phyloP scores from a whole-genome alignment of 2,113 vertebrate species.

The Lepidothrix coronata region DNA sequence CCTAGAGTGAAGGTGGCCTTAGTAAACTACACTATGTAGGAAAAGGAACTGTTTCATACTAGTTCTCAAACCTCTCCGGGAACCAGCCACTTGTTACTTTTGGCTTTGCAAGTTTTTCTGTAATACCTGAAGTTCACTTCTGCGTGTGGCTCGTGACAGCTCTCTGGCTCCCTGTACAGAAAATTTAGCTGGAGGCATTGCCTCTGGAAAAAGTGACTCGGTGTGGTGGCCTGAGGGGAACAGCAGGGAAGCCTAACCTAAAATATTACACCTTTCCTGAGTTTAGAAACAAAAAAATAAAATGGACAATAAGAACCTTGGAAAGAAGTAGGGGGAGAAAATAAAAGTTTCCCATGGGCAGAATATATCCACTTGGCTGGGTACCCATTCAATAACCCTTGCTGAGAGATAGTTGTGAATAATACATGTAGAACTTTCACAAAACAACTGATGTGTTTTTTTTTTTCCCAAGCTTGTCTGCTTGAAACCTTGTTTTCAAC shows the following conservation, averaged over 20 bases:
- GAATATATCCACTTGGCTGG: neutral
- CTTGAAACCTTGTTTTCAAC: neutral
- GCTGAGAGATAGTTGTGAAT: neutral
- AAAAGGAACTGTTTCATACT: neutral
- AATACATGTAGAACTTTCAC: neutral
- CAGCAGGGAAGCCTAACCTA: neutral
- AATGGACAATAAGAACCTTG: neutral
- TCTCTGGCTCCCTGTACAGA: neutral
- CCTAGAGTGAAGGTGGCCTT: neutral
- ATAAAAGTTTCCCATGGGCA: neutral
- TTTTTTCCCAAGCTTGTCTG: neutral
- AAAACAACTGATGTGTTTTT: neutral
- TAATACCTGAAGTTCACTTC: slow-evolving; percentile 26
- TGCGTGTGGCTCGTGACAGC: neutral
- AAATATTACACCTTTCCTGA: neutral
- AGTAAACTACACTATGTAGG: neutral
- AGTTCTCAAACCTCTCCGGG: neutral
- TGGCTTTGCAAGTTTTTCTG: slow-evolving; percentile 23
- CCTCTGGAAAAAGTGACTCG: slow-evolving; percentile 50
- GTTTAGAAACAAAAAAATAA: neutral
- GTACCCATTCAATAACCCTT: neutral
- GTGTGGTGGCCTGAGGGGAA: neutral
- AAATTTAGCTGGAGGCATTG: slow-evolving; percentile 57
- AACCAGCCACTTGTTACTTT: slow-evolving; percentile 5
- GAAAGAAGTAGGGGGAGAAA: neutral